A percentile compares a stretch with the other conserved stretches of the same genome.
These are phyloP conservation scores for Poeciliopsis infans DNA, from an alignment of 2,797 vertebrate species.

Conservation along the genomic window DNA sequence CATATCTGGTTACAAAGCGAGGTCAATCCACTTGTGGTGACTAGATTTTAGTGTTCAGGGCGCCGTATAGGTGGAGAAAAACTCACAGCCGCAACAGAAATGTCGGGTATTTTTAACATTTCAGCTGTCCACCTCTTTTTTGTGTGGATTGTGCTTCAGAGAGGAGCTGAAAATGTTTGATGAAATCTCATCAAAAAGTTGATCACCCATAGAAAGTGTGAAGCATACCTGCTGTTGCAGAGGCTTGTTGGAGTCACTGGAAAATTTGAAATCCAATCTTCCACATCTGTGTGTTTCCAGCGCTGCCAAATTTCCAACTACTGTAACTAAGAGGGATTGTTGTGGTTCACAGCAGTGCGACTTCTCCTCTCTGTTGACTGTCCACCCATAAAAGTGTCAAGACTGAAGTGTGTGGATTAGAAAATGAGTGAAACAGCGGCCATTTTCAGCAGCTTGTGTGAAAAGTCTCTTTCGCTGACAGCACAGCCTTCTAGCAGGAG, in stretches of 20 bases:
- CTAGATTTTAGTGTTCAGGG: constrained; percentile 65
- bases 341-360: constrained; percentile 71
- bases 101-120: constrained; percentile 56
- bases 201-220: constrained; percentile 45
- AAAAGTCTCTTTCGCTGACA: constrained; percentile 57
- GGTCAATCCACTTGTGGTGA: constrained; percentile 85
- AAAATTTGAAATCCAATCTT: constrained; percentile 78
- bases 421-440: constrained; percentile 59
- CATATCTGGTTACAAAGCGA: constrained; percentile 82
- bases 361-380: constrained; percentile 68
- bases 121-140: constrained; percentile 62
- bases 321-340: constrained; percentile 73
- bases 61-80: constrained; percentile 61
- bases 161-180: constrained; percentile 12
- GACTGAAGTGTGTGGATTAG: constrained; percentile 81
- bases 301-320: constrained; percentile 69
- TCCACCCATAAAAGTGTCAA: constrained; percentile 82
- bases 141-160: constrained; percentile 18
- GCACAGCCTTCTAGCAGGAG: constrained; percentile 72
- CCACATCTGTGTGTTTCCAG: constrained; percentile 77
- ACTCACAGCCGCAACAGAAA: constrained; percentile 49
- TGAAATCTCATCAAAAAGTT: constrained; percentile 55
- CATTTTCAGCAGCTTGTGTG: constrained; percentile 69
- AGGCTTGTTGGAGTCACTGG: constrained; percentile 65
- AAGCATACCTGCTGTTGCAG: constrained; percentile 66